phyloP scores from a whole-genome alignment of 2,888 invertebrate genomes.

The Perithous albicinctus region DNA sequence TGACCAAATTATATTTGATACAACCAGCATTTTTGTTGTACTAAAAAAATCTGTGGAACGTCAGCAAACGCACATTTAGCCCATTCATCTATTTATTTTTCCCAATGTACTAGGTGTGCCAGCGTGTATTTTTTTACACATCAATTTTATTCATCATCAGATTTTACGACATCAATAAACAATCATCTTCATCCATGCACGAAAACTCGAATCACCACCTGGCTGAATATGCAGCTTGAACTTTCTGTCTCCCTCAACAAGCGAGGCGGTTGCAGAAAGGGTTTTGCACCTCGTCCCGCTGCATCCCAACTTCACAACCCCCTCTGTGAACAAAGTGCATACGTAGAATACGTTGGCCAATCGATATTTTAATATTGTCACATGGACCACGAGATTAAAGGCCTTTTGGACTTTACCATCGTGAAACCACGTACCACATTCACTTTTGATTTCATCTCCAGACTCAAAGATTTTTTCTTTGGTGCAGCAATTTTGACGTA shows the following conservation, averaged over 20 bases:
- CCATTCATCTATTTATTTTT: no score
- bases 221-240: slow-evolving; percentile 4
- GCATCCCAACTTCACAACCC: slow-evolving; percentile 45
- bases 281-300: background rate
- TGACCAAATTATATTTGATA: no score
- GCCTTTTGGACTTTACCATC: slow-evolving; percentile 66
- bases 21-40: no score
- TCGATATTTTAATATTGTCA: slow-evolving; percentile 85
- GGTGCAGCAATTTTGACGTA: background rate
- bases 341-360: slow-evolving; percentile 84
- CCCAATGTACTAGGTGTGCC: slow-evolving; percentile 49
- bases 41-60: no score
- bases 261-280: background rate
- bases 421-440: background rate
- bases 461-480: background rate
- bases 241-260: background rate
- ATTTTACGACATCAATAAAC: slow-evolving; percentile 13
- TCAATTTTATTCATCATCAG: background rate
- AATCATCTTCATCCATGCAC: slow-evolving; percentile 1
- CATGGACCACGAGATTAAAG: slow-evolving; percentile 76
- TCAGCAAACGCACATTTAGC: no score
- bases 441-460: background rate
- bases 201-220: slow-evolving; percentile 27
- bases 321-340: slow-evolving; percentile 82
- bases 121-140: slow-evolving; percentile 6